phyloP scores from a whole-genome alignment of 2,888 invertebrate species.

The Drosophila kambysellisi region DNA sequence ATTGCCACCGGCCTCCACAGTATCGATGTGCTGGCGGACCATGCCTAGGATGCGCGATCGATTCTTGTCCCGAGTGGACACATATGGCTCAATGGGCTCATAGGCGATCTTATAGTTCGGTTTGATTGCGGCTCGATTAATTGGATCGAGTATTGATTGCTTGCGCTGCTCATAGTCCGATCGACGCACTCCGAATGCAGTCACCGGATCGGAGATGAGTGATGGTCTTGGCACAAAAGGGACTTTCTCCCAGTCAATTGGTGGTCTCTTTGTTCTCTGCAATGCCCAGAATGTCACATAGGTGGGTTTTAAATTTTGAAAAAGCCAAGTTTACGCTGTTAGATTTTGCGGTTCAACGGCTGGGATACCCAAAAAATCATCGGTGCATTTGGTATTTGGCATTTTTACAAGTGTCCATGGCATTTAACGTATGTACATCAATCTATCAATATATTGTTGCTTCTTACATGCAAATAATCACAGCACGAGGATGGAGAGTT shows the following conservation, averaged over 20 bases:
- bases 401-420: constrained; percentile 23
- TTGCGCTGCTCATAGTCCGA: constrained; percentile 80
- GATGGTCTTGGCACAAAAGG: constrained; percentile 94
- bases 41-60: constrained; percentile 88
- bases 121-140: constrained; percentile 88
- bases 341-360: constrained; percentile 37
- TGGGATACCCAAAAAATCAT: constrained; percentile 52
- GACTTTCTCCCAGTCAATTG: constrained; percentile 95
- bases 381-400: constrained; percentile 14
- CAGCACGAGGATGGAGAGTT: constrained; percentile 25
- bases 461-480: constrained; percentile 19
- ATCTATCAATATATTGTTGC: background rate
- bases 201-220: constrained; percentile 93
- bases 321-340: constrained; percentile 55
- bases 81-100: constrained; percentile 89
- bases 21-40: constrained; percentile 87
- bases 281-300: constrained; percentile 82
- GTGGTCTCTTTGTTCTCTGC: constrained; percentile 85
- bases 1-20: constrained; percentile 87
- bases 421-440: constrained; percentile 13
- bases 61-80: constrained; percentile 89
- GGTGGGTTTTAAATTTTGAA: constrained; percentile 55
- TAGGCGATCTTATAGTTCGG: constrained; percentile 87
- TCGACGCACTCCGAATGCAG: constrained; percentile 91
- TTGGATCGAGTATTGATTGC: constrained; percentile 86